Percentiles rank a stretch among this genome's conserved stretches.
Conservation (phyloP, 2,888 invertebrate genomes). For the Noctuana brunneofusca region DNA sequence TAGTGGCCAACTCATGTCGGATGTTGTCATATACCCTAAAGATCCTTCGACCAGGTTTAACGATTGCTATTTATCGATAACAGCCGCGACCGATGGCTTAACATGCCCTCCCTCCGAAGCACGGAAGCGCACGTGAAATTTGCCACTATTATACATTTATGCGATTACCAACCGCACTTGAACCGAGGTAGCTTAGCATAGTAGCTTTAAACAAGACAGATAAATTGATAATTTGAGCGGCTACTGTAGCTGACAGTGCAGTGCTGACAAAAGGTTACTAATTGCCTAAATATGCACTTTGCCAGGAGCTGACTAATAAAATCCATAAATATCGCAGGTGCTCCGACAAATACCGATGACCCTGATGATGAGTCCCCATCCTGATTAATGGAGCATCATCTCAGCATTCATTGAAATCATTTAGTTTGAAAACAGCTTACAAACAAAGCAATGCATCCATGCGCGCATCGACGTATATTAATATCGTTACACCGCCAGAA, state of each 20-base stretch:
- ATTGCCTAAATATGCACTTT: not conserved
- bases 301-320: not conserved
- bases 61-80: too few species aligned
- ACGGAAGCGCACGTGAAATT: too few species aligned
- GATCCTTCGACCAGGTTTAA: too few species aligned
- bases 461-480: conserved; percentile 42
- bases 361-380: conserved; percentile 12
- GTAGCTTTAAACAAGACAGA: too few species aligned
- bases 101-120: too few species aligned
- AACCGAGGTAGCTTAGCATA: too few species aligned
- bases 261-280: not conserved
- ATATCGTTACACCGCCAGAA: conserved; percentile 53
- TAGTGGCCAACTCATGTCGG: too few species aligned
- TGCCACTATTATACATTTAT: too few species aligned
- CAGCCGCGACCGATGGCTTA: too few species aligned
- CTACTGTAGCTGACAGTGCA: not conserved
- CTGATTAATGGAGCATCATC: conserved; percentile 30
- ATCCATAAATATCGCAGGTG: conserved; percentile 23
- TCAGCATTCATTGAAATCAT: conserved; percentile 27
- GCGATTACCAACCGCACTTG: too few species aligned
- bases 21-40: too few species aligned
- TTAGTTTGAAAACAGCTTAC: conserved; percentile 33
- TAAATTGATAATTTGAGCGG: too few species aligned
- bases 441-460: conserved; percentile 37
- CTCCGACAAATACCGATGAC: conserved; percentile 14